phyloP scores from a whole-genome alignment of 2,113 vertebrate genomes.

The Cebidichthys violaceus region DNA sequence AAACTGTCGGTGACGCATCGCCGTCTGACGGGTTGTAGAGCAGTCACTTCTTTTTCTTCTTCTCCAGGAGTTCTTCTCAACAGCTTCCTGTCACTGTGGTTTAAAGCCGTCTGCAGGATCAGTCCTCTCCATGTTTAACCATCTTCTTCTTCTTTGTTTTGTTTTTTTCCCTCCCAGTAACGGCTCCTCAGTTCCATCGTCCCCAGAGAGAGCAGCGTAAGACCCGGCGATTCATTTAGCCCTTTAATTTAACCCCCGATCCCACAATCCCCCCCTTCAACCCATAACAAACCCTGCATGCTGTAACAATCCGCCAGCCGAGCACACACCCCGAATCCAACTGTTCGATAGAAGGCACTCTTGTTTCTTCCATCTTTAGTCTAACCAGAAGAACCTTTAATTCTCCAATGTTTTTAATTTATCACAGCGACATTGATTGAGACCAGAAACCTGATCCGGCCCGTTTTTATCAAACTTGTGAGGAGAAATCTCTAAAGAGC shows the following conservation, averaged over 20 bases:
- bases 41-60: too few species aligned
- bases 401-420: background rate
- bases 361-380: background rate
- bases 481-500: background rate
- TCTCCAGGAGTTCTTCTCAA: too few species aligned
- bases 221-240: constrained; percentile 44
- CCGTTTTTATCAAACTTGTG: constrained; percentile 25
- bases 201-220: constrained; percentile 83
- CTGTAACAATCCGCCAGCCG: constrained; percentile 54
- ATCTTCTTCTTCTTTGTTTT: constrained; percentile 54
- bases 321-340: background rate
- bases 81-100: background rate
- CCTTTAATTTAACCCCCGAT: constrained; percentile 21
- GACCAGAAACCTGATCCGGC: background rate
- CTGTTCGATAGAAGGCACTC: background rate
- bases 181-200: constrained; percentile 68
- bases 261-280: background rate
- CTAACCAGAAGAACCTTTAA: background rate
- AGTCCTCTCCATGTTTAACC: constrained; percentile 50
- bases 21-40: too few species aligned
- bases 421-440: constrained; percentile 18
- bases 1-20: too few species aligned
- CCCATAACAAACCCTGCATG: constrained; percentile 64
- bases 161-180: constrained; percentile 79
- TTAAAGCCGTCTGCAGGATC: too few species aligned